These are phyloP conservation scores for Hypsibius dujardini DNA, from an alignment of 1,140 invertebrate genomes.

Conservation along the genomic window DNA sequence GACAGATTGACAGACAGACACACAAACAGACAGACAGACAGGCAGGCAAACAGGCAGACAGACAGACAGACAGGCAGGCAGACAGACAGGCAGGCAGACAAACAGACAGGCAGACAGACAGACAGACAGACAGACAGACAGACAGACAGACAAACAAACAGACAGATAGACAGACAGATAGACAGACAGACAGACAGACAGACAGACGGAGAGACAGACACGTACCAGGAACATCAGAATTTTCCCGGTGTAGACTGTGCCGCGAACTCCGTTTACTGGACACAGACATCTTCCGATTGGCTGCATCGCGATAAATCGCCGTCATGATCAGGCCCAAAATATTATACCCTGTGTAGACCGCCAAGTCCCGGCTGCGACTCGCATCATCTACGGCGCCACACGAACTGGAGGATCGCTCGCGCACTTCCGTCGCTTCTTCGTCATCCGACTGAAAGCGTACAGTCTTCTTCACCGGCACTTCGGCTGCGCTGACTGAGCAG, in stretches of 20 bases:
- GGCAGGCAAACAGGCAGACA: no score
- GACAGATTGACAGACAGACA: no score
- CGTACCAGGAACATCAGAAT: no score
- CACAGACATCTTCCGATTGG: background rate
- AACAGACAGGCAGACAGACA: no score
- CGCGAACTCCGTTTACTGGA: slow-evolving; percentile 12
- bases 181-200: no score
- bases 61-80: no score
- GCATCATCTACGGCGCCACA: background rate
- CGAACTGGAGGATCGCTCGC: background rate
- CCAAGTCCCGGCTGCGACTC: background rate
- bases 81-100: no score
- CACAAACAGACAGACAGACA: no score
- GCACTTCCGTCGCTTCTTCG: background rate
- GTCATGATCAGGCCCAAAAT: background rate
- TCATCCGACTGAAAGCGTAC: background rate
- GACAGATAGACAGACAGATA: no score
- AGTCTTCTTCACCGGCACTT: background rate
- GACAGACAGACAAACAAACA: no score
- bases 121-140: no score
- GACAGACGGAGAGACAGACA: no score
- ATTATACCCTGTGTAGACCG: background rate
- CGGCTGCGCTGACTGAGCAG: background rate
- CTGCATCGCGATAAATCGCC: background rate
- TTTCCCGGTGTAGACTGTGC: background rate